Conservation (phyloP, 2,797 vertebrate species). For the Phataginus tricuspis region DNA sequence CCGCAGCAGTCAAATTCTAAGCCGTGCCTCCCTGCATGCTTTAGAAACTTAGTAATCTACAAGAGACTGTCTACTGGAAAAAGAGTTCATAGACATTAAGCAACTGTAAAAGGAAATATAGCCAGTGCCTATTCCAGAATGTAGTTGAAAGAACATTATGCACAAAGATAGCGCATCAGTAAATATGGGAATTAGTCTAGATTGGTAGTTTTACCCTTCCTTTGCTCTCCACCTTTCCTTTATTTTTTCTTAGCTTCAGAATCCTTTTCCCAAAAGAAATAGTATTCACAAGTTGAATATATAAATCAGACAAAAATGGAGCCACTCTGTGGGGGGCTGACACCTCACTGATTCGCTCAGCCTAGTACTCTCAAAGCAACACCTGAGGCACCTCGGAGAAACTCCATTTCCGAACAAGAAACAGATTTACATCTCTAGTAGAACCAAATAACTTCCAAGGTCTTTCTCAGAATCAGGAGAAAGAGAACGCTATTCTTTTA, state of each 20-base stretch:
- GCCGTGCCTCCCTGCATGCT: background rate
- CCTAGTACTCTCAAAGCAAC: background rate
- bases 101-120: background rate
- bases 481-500: background rate
- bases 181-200: background rate
- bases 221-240: background rate
- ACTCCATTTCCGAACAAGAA: background rate
- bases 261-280: conserved; percentile 21
- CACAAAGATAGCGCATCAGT: background rate
- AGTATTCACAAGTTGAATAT: background rate
- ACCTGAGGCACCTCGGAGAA: background rate
- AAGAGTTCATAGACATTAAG: background rate
- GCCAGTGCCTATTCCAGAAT: background rate
- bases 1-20: background rate
- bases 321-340: background rate
- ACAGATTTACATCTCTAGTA: background rate
- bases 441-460: background rate
- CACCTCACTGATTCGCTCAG: background rate
- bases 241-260: background rate
- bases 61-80: background rate
- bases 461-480: conserved; percentile 15
- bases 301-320: background rate
- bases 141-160: background rate
- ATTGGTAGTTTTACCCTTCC: background rate
- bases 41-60: background rate